These are phyloP conservation scores for Lasioglossum albipes DNA, from an alignment of 1,140 invertebrate genomes.

Conservation along the genomic window DNA sequence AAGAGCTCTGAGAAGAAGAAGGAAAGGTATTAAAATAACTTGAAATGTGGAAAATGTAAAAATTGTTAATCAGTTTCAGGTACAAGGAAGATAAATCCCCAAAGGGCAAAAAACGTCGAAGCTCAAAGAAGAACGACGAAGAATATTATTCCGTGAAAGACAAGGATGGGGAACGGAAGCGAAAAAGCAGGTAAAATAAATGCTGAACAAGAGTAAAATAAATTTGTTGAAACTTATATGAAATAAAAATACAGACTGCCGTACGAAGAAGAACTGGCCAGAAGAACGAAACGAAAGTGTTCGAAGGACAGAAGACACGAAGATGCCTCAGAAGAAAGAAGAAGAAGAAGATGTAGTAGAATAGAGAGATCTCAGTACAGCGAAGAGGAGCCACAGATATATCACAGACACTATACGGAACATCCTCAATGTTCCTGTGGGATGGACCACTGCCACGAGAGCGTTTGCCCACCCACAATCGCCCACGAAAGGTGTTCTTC, in stretches of 20 bases:
- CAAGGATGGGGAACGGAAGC: not conserved
- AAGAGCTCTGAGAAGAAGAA: conserved; percentile 10
- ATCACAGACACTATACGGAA: not conserved
- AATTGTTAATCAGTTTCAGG: not conserved
- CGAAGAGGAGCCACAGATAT: not conserved
- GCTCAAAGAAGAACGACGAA: not conserved
- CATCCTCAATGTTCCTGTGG: too few species aligned
- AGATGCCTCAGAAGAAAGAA: not conserved
- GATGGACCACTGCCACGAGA: too few species aligned
- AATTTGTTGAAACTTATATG: not conserved
- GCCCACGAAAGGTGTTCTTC: not conserved
- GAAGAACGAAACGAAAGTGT: not conserved
- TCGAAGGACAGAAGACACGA: not conserved
- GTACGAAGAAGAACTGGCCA: not conserved
- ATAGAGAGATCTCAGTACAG: not conserved
- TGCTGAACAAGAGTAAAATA: not conserved
- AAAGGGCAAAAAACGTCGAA: conserved; percentile 12
- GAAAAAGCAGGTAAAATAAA: not conserved
- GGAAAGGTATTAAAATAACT: not conserved
- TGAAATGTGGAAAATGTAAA: not conserved
- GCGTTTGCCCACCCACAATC: too few species aligned
- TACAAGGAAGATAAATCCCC: not conserved
- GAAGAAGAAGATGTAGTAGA: not conserved
- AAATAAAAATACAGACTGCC: not conserved
- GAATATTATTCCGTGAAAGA: too few species aligned